Evolutionary conservation across 2,888 invertebrate species (phyloP), one percentile per base, ranked within the genome.

Genomic region (Syritta pipiens): DNA sequence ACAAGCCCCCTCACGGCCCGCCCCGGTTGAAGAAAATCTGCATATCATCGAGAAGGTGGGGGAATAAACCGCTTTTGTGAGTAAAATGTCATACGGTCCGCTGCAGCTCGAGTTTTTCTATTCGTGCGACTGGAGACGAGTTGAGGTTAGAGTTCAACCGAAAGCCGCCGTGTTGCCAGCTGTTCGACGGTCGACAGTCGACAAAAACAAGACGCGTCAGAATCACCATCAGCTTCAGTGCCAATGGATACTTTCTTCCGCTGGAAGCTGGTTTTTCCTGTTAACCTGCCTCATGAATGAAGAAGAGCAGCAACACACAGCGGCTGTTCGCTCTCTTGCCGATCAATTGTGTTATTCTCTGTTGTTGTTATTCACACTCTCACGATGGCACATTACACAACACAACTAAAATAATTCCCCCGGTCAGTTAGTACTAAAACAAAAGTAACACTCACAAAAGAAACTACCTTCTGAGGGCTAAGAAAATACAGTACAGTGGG

Each of bases 131-230:
- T n/a, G n/a, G n/a, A n/a, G n/a, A n/a, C 59, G 59, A 42, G 59
- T 57, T 44, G 32, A 51, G 69, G 59, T 69, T 51, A 42, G 32
- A 51, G 59, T 44, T 60, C 42, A 51, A 62, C 32, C n/a, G n/a
- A 60, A 12, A 28, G 40, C 37, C 28, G 10, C n/a, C 9, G 44
- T 71, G n/a, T n/a, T n/a, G n/a, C n/a, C 76, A 76, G 75, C 75
- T 69, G 75, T 63, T 49, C n/a, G 17, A 28, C 17, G n/a, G 2
- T 9, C 24, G 17, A 7, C 14, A 17, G n/a, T 20, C n/a, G 20
- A 2, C 3, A 9, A 17, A 1, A 37, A 7, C 17, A 17, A 17
- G 37, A 37, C 37, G 9, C 37, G 14, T 17, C 14, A n/a, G n/a
- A n/a, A n/a, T n/a, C n/a, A n/a, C 17, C 37, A 17, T 7, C 7